Evolutionary conservation across 2,797 vertebrate genomes (phyloP), one percentile per base, ranked within the genome.

Genomic region (Platyrinchus mystaceus): DNA sequence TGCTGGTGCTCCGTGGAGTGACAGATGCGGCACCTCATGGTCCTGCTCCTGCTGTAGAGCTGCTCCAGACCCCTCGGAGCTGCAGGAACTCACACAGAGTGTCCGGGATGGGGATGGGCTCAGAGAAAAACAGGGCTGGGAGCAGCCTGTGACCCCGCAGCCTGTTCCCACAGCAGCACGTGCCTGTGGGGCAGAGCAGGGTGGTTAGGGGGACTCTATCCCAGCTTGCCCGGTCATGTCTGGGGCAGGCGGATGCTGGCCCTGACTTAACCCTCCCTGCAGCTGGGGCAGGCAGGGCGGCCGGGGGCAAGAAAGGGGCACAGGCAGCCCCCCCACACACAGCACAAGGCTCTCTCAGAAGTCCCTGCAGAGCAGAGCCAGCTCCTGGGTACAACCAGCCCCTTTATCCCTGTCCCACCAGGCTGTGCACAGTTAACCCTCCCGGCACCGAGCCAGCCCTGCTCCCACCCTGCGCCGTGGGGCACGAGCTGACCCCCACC

Each of bases 331-430:
- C 89, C 60, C 1, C 59, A 15, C 28, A 2, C 1, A 0, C 70
- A 62, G 90, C 68, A 96, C 95, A 96, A 96, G 94, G 94, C 82
- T 26, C 28, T 70, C 90, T 96, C 85, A 94, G 59, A 95, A 70
- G 84, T 87, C 32, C 39, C 55, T 0, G 82, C 46, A 30, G 84
- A 92, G 78, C 93, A 5, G 85, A 86, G 81, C 91, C 89, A 92
- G 82, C 89, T 73, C 84, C 66, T 2, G 71, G 89, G 43, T 23
- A 95, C 89, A 95, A 95, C 17, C 30, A 85, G 90, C 71, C 82
- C 82, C 90, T 95, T 95, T 85, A 95, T 96, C 92, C 93, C 52
- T 0, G 28, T 70, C 91, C 84, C 19, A 52, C 53, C 84, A 7
- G 77, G n/a, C 76, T 67, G 50, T 46, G 87, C 74, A 22, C 3